A percentile compares a stretch with the other conserved stretches of the same genome.
Evolutionary conservation across 2,888 invertebrate genomes (phyloP).

Genomic region (Danaus chrysippus): DNA sequence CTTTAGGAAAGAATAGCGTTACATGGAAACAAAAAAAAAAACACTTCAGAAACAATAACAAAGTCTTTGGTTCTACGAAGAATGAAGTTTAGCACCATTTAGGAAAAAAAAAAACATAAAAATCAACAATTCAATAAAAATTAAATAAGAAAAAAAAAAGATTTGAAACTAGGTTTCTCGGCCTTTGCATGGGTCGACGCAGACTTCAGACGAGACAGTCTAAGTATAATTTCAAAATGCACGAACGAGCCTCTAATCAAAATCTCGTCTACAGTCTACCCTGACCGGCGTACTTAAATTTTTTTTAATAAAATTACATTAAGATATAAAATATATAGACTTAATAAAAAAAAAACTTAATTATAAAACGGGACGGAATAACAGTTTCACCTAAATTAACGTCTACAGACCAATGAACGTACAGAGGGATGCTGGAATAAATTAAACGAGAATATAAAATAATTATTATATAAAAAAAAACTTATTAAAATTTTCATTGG

Average conservation of each 20-base stretch:
- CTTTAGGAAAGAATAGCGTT: slow-evolving; percentile 47
- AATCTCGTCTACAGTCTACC: slow-evolving; percentile 19
- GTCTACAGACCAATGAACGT: slow-evolving; percentile 46
- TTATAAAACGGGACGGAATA: slow-evolving; percentile 41
- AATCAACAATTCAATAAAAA: slow-evolving; percentile 39
- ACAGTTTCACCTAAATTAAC: slow-evolving; percentile 33
- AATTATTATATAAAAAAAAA: slow-evolving; percentile 7
- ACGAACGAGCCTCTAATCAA: neutral
- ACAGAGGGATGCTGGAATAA: neutral
- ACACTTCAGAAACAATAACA: slow-evolving; percentile 38
- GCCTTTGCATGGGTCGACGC: slow-evolving; percentile 23
- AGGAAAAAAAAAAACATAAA: slow-evolving; percentile 49
- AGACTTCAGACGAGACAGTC: slow-evolving; percentile 19
- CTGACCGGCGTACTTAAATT: slow-evolving; percentile 31
- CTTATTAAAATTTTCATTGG: slow-evolving; percentile 13
- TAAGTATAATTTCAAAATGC: neutral
- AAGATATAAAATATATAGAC: slow-evolving; percentile 39
- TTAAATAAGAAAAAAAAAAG: slow-evolving; percentile 31
- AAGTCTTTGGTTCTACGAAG: slow-evolving; percentile 72
- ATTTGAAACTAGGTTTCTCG: slow-evolving; percentile 39
- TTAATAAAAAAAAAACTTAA: slow-evolving; percentile 33
- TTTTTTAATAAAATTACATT: slow-evolving; percentile 31
- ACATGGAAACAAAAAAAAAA: slow-evolving; percentile 35
- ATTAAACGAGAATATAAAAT: slow-evolving; percentile 7
- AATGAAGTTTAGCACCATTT: slow-evolving; percentile 71